These are phyloP conservation scores for Nematopogon swammerdamellus DNA, from an alignment of 2,888 invertebrate species.

Conservation along the genomic window DNA sequence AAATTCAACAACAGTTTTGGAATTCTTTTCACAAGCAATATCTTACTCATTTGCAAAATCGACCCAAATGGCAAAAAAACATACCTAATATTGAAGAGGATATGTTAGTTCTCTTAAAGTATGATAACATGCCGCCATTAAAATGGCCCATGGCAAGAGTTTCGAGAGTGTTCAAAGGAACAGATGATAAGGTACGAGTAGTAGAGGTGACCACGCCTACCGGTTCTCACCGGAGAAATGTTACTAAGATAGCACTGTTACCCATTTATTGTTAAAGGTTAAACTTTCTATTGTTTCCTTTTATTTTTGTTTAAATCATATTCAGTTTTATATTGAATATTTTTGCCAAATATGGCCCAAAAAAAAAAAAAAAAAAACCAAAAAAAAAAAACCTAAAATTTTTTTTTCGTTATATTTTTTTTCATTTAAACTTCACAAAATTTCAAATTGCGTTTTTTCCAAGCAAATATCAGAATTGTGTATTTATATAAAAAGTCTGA, in stretches of 20 bases:
- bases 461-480: too few species aligned
- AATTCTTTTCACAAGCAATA: slow-evolving; percentile 10
- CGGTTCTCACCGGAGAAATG: not conserved
- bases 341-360: too few species aligned
- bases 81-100: slow-evolving; percentile 3
- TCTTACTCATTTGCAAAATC: slow-evolving; percentile 9
- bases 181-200: not conserved
- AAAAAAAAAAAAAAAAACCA: too few species aligned
- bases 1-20: slow-evolving; percentile 11
- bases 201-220: slow-evolving; percentile 2
- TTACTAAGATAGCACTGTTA: not conserved
- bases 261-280: not conserved
- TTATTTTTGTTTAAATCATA: too few species aligned
- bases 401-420: too few species aligned
- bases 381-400: too few species aligned
- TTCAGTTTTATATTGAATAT: too few species aligned
- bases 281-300: too few species aligned
- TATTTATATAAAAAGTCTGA: too few species aligned
- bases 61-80: slow-evolving; percentile 9
- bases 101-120: not conserved
- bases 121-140: not conserved
- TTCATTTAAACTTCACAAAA: too few species aligned
- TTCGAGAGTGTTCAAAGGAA: not conserved
- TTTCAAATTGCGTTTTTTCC: too few species aligned
- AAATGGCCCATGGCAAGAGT: slow-evolving; percentile 4